phyloP scores from a whole-genome alignment of 2,797 vertebrate species.

The Malurus leucopterus region DNA sequence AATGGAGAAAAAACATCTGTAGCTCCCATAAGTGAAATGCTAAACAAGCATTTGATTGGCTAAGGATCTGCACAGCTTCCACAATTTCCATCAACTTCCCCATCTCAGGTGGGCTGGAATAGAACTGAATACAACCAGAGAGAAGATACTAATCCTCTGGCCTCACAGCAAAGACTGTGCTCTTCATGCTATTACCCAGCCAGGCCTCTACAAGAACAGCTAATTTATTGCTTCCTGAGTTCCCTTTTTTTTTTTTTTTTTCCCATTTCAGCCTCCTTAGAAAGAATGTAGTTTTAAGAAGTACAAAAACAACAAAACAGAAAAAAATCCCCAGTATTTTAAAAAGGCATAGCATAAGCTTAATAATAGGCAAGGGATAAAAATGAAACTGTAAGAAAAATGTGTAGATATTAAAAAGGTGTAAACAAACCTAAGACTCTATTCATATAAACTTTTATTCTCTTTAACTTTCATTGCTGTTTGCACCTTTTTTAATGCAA shows the following conservation, averaged over 20 bases:
- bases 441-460: neutral
- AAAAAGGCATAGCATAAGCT: neutral
- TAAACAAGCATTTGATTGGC: neutral
- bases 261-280: neutral
- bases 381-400: neutral
- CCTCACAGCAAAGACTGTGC: neutral
- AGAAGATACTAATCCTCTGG: neutral
- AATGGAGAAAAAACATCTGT: neutral
- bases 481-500: neutral
- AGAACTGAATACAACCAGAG: neutral
- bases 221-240: conserved; percentile 35
- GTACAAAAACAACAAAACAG: neutral
- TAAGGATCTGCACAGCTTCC: neutral
- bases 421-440: neutral
- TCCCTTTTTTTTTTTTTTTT: neutral
- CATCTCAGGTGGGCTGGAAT: neutral
- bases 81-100: neutral
- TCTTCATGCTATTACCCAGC: neutral
- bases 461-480: neutral
- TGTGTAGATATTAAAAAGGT: neutral
- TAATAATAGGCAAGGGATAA: neutral
- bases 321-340: neutral
- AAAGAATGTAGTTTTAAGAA: neutral
- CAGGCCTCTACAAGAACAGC: neutral
- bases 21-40: neutral